Conservation (phyloP, 2,888 invertebrate genomes). For the Ptychoptera contaminata region DNA sequence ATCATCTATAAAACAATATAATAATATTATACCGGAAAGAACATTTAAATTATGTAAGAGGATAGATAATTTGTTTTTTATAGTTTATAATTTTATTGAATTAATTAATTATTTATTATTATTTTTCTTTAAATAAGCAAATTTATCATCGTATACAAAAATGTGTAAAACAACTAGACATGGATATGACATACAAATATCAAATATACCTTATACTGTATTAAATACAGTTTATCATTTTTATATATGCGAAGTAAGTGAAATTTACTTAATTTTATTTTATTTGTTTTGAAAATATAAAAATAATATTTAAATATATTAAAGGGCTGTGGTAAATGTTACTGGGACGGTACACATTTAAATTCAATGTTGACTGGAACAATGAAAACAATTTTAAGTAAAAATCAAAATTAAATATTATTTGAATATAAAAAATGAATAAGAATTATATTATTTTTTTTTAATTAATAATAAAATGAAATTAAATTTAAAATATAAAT, state of each 20-base stretch:
- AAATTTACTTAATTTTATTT: neutral
- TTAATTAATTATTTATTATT: neutral
- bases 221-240: conserved; percentile 11
- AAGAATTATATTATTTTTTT: too few relatives aligned
- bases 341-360: conserved; percentile 12
- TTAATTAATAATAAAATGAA: too few relatives aligned
- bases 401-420: neutral
- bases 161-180: conserved; percentile 6
- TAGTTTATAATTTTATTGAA: neutral
- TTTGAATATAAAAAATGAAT: too few relatives aligned
- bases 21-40: neutral
- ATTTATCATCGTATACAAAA: conserved; percentile 6
- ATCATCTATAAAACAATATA: neutral
- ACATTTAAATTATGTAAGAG: conserved; percentile 1
- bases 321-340: conserved; percentile 22
- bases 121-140: conserved; percentile 3
- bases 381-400: conserved; percentile 6
- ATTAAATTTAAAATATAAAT: too few relatives aligned
- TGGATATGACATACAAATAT: conserved; percentile 9
- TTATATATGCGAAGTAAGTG: conserved; percentile 11
- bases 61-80: neutral
- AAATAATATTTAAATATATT: conserved; percentile 9
- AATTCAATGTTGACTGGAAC: conserved; percentile 8
- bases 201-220: conserved; percentile 27
- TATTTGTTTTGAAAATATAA: too few relatives aligned